Evolutionary conservation across 1,140 invertebrate genomes (phyloP), one percentile per base, ranked within the genome.

Genomic region (Sycophaga agraensis): DNA sequence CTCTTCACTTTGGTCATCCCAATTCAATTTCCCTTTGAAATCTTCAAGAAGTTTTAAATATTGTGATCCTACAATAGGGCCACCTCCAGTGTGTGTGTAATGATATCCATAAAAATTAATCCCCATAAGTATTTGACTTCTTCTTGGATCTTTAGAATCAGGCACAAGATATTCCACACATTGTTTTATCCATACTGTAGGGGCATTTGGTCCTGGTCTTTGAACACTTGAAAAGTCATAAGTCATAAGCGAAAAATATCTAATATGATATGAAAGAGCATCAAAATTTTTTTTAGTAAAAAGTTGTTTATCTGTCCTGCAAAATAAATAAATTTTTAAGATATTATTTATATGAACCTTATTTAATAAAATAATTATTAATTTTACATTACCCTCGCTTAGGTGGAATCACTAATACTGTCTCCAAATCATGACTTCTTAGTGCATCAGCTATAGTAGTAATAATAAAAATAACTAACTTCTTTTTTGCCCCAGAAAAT

Each of bases 31-130:
- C 31, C 86, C 87, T 78, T 91, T 90, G 3, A 86, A 82, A 61
- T 84, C 83, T 65, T 86, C 84, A 6, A 93, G 73, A 16, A 88
- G 74, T 54, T 88, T 84, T 42, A 94, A 82, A 79, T 90, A 96
- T 69, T 93, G 87, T 26, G 85, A 82, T 9, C 88, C 91, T 17
- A 96, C 74, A 67, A 97, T 89, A 2, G 93, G 86, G 28, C 88
- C 88, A 6, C 88, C 88, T 17, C 89, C 90, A 66, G 88, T 86
- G 1, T 87, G 83, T 1, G 87, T 90, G 71, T 91, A 96, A 69
- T 92, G 89, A 75, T 94, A 90, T 7, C 96, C 95, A 83, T 97
- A 98, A 79, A 97, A 95, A 81, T 97, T 98, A 2, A 97, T 72
- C 6, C 96, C 96, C 58, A 96, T 73, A 28, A 97, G 80, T 51